Evolutionary conservation across 1,140 invertebrate species (phyloP).

Genomic region (Pseudomyrmex sp.): DNA sequence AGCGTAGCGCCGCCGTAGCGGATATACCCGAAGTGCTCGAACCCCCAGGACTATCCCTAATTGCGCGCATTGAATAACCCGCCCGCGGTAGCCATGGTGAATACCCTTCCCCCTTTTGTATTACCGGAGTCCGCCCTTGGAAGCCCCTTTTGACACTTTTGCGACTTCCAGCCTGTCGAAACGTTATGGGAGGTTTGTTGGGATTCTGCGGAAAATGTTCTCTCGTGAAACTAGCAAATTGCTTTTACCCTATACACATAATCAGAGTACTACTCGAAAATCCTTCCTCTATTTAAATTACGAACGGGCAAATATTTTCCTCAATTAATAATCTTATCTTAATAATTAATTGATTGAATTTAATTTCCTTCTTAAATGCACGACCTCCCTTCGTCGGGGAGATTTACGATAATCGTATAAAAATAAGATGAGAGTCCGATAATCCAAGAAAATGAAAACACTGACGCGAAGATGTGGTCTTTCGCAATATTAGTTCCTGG

Average conservation of each 20-base stretch:
- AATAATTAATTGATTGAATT: too few relatives aligned
- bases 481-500: constrained; percentile 5
- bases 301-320: not conserved
- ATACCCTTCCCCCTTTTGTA: constrained; percentile 47
- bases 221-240: not conserved
- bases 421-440: not conserved
- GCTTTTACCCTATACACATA: not conserved
- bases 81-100: constrained; percentile 62
- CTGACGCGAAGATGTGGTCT: not conserved
- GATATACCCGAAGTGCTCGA: constrained; percentile 23
- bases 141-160: constrained; percentile 76
- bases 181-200: constrained; percentile 45
- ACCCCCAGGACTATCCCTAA: constrained; percentile 49
- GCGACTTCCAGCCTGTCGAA: constrained; percentile 74
- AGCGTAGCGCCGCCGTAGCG: not conserved
- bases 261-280: not conserved
- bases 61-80: constrained; percentile 55
- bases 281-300: not conserved
- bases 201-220: not conserved
- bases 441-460: not conserved
- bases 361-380: not conserved
- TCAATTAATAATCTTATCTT: not conserved
- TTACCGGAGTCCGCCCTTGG: constrained; percentile 56
- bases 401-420: too few relatives aligned
- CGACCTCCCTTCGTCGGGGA: too few relatives aligned